phyloP scores from a whole-genome alignment of 2,888 invertebrate species.

The Muschampia plurimacula region DNA sequence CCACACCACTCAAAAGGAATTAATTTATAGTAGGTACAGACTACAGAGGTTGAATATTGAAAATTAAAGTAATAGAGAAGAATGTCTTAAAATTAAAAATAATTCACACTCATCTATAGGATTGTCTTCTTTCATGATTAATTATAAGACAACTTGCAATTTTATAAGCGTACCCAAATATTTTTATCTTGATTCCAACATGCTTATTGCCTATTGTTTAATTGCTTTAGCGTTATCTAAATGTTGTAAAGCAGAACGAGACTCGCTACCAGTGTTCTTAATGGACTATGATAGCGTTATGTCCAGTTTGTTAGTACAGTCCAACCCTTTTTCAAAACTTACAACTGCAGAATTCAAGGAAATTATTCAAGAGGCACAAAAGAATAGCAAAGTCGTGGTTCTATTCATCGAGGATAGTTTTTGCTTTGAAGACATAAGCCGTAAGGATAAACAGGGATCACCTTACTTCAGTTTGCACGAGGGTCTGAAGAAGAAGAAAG shows the following conservation, averaged over 20 bases:
- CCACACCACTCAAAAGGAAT: neutral
- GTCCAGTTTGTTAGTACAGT: conserved; percentile 44
- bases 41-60: neutral
- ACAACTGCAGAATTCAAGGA: conserved; percentile 52
- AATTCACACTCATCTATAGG: neutral
- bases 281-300: conserved; percentile 57
- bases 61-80: neutral
- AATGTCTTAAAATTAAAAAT: neutral
- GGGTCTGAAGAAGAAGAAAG: conserved; percentile 52
- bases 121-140: neutral
- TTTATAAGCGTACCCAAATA: neutral
- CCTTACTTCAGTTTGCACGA: conserved; percentile 57
- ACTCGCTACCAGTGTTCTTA: conserved; percentile 61
- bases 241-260: conserved; percentile 45
- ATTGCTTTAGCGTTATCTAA: conserved; percentile 30
- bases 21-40: neutral
- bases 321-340: conserved; percentile 62
- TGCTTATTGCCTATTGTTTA: conserved; percentile 9
- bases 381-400: conserved; percentile 53
- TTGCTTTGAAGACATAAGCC: conserved; percentile 63
- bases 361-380: conserved; percentile 54
- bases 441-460: conserved; percentile 58
- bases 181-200: neutral
- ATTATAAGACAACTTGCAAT: neutral
- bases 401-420: conserved; percentile 66